Base-by-base conservation (phyloP, 2,888 invertebrate genomes). In the Isoperla grammatica region DNA sequence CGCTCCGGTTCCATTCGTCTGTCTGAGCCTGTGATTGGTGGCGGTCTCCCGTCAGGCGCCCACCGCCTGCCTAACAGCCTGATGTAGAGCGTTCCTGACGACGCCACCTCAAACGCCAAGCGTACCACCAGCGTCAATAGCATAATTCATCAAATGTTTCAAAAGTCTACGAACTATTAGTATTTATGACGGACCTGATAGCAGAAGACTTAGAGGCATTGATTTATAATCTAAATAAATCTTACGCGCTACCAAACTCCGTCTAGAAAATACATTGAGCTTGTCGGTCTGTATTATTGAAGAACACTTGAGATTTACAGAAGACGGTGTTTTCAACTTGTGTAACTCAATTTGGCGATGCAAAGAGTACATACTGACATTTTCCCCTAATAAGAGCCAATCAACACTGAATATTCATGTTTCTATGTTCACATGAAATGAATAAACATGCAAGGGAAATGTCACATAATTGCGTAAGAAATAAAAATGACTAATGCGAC, bases 1-100 rank as follows among this genome's bases (percentile, higher is more conserved):
- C 62, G 63, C 59, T 54, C 61, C 35, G 57, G 49, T 50, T 50
- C 29, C 22, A 15, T 35, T 22, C 49, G 62, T 50, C 48, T 53
- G 63, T 61, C 63, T 57, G 53, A 56, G 45, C 40, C 57, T 60
- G 64, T 64, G 64, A 64, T 64, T 64, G 63, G 65, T 60, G 65
- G 63, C 58, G 53, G 53, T 20, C 37, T 53, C 64, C 59, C 62
- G 61, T 64, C 64, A 64, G 64, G 64, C 64, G 64, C 64, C 29
- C 64, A 64, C 59, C 23, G 59, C 35, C 59, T 17, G 57, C 35
- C 54, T 64, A 62, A 64, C 62, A 60, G 59, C 62, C 64, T 57
- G 64, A 58, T 55, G 37, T 42, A 54, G 23, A 20, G 46, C 15
- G 20, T 46, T 39, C 53, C 17, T 53, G 53, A 39, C 53, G 53